Evolutionary conservation across 2,797 vertebrate species (phyloP).

Genomic region (Brachyrhaphis roseni): DNA sequence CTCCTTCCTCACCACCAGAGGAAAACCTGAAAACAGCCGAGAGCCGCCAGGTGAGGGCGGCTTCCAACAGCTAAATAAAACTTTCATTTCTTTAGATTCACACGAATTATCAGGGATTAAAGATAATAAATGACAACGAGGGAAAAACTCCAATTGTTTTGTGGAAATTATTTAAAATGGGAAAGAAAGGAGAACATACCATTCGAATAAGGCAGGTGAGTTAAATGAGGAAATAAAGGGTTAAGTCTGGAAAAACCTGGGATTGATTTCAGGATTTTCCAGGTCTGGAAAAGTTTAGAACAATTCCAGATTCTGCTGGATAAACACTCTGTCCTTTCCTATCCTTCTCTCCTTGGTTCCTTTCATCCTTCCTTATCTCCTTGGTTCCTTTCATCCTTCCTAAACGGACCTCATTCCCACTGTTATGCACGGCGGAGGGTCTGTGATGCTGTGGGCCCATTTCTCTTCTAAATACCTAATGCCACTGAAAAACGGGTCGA

Average conservation of each 20-base stretch:
- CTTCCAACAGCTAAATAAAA: too few species aligned
- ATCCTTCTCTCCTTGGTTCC: background rate
- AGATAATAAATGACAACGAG: background rate
- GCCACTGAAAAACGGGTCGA: background rate
- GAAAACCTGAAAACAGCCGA: background rate
- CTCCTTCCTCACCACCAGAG: background rate
- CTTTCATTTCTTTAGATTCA: background rate
- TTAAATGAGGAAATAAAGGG: background rate
- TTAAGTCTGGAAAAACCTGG: background rate
- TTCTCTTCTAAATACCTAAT: background rate
- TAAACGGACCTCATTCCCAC: background rate
- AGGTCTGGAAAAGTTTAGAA: background rate
- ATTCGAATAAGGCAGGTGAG: background rate
- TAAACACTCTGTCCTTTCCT: background rate
- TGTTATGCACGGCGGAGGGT: background rate
- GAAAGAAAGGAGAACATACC: background rate
- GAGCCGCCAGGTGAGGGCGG: conserved; percentile 29
- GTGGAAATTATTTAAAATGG: background rate
- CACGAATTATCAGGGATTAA: background rate
- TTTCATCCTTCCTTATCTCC: background rate
- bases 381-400: background rate
- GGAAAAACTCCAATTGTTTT: background rate
- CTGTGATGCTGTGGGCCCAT: background rate
- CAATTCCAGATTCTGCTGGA: background rate
- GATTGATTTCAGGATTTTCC: background rate